phyloP scores from a whole-genome alignment of 1,140 invertebrate genomes.

The Lepidostoma basale region DNA sequence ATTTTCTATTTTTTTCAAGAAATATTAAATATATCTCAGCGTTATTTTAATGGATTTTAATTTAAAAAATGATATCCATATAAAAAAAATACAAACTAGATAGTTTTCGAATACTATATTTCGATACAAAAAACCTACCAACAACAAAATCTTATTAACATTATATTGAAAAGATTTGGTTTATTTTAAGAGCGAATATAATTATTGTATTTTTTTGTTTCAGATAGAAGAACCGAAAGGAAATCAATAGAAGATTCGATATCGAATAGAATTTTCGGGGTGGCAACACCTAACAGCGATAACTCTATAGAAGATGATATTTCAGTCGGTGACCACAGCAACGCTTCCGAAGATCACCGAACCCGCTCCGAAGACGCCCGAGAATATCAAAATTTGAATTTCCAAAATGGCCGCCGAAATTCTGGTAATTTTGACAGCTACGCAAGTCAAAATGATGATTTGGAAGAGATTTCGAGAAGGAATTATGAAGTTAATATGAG shows the following conservation, averaged over 20 bases:
- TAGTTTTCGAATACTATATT: too few species aligned
- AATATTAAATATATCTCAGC: too few species aligned
- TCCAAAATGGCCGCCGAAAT: slow-evolving; percentile 25
- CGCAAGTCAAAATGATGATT: neutral
- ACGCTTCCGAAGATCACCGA: slow-evolving; percentile 6
- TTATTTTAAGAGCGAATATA: too few species aligned
- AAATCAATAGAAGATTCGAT: neutral
- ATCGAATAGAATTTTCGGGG: neutral
- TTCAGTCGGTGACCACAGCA: slow-evolving; percentile 42
- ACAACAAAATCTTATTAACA: too few species aligned
- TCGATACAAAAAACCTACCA: too few species aligned
- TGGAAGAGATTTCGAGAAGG: slow-evolving; percentile 33
- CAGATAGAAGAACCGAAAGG: neutral
- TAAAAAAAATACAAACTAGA: too few species aligned
- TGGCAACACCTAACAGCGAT: slow-evolving; percentile 26
- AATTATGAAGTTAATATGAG: slow-evolving; percentile 34
- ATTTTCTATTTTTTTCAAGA: neutral
- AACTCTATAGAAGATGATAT: slow-evolving; percentile 36
- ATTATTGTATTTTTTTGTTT: too few species aligned
- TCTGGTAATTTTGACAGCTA: slow-evolving; percentile 25
- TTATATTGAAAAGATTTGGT: too few species aligned
- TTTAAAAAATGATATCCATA: too few species aligned
- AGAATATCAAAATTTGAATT: neutral
- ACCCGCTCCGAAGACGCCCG: slow-evolving; percentile 1
- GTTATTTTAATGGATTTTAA: too few species aligned